phyloP scores from a whole-genome alignment of 2,888 invertebrate genomes.

The Polydrusus cervinus region DNA sequence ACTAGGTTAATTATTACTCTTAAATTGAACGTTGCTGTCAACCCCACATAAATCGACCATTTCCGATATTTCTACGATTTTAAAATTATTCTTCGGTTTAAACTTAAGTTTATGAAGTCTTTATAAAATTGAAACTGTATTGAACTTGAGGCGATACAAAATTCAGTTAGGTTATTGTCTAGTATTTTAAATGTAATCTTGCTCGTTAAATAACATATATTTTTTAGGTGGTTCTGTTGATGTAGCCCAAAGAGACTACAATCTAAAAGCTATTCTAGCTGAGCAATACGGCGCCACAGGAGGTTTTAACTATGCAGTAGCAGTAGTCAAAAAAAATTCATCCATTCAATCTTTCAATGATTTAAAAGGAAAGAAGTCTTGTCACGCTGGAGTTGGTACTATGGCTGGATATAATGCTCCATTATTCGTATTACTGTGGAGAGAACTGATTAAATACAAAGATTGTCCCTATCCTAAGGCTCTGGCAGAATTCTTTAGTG shows the following conservation, averaged over 20 bases:
- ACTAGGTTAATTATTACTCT: no score
- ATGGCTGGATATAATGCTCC: conserved; percentile 75
- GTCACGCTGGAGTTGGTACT: conserved; percentile 73
- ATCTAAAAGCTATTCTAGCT: conserved; percentile 77
- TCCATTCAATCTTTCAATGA: conserved; percentile 75
- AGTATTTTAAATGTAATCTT: no score
- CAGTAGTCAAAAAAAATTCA: conserved; percentile 78
- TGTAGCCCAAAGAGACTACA: conserved; percentile 74
- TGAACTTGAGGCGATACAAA: no score
- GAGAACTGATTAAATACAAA: conserved; percentile 73
- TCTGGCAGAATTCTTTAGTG: conserved; percentile 80
- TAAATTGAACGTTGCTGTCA: no score
- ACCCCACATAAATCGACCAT: no score
- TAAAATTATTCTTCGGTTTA: no score
- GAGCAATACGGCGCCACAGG: conserved; percentile 75
- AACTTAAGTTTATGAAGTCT: no score
- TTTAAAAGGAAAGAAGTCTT: conserved; percentile 77
- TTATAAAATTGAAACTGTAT: no score
- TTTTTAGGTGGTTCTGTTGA: conserved; percentile 72
- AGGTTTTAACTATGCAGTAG: conserved; percentile 78
- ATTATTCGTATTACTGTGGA: conserved; percentile 75
- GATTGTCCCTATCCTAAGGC: conserved; percentile 76
- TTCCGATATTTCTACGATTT: no score
- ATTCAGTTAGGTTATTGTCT: no score
- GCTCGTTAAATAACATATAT: no score